Evolutionary conservation across 2,797 vertebrate genomes (phyloP), one percentile per base, ranked within the genome.

Genomic region (Mormyrus hasselquistii): DNA sequence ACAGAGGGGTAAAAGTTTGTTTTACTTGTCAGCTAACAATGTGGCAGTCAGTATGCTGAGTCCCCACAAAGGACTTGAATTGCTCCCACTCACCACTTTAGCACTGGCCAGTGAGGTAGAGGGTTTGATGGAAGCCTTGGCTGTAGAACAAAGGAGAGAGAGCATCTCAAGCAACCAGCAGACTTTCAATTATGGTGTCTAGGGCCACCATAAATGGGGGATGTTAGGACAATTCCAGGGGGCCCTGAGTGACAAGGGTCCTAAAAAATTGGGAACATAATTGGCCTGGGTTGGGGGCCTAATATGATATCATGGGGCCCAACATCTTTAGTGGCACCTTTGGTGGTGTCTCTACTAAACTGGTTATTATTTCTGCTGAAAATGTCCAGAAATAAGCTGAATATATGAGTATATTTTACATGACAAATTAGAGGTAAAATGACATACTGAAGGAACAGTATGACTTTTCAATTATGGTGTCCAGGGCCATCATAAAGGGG

Each of bases 61-160:
- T 55, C 86, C 38, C n/a, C 29, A 38, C 53, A 55, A 6, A 41
- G 82, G 0, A 89, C 29, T 53, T 34, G 8, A 16, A 52, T 16
- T 7, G 38, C 16, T 73, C 90, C 88, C 49, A 91, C 90, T 91
- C 57, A 91, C 90, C 41, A 73, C 62, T 59, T 73, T 8, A 41
- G 73, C 89, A 29, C 76, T 47, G 10, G 10, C 8, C 41, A 88
- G 41, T 59, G n/a, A 25, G 4, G 38, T 4, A 22, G 41, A 85
- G 22, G 86, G 52, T 47, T 59, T 44, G 19, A 89, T 16, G 41
- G 50, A n/a, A 22, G 14, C 76, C 12, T 52, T 57, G 84, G 88
- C 87, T 87, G 87, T 19, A 76, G 87, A 88, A 57, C 22, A 88
- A 5, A 38, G 41, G 12, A 85, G 25, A 41, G 34, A 55, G 8